Conservation (phyloP, 2,113 vertebrate genomes). For the Rhea americana region DNA sequence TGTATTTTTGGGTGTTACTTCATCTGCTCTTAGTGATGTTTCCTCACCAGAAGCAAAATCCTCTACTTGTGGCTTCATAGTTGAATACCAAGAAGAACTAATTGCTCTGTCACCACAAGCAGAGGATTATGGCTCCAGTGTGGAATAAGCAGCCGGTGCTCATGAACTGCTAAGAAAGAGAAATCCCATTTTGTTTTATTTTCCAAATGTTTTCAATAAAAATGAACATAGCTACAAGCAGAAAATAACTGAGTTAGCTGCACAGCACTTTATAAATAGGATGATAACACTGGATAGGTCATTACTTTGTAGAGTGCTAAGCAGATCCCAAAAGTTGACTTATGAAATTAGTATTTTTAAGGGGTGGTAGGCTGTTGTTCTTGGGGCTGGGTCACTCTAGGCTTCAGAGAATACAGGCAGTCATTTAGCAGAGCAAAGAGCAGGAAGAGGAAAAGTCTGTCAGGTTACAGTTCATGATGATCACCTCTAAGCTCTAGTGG, state of each 20-base stretch:
- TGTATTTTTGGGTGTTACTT: neutral
- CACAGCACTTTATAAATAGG: neutral
- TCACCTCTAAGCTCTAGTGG: neutral
- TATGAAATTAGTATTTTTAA: neutral
- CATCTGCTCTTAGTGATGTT: slow-evolving; percentile 6
- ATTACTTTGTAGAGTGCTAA: neutral
- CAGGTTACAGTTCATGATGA: neutral
- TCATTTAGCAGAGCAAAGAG: too few relatives aligned
- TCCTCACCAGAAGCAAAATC: slow-evolving; percentile 19
- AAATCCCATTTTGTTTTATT: neutral
- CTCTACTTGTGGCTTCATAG: neutral
- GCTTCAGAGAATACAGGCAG: too few relatives aligned
- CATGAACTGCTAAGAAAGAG: neutral
- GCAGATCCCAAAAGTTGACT: neutral
- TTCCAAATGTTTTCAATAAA: neutral
- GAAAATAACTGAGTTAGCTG: neutral
- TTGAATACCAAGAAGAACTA: neutral
- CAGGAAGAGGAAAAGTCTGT: too few relatives aligned
- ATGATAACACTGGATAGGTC: neutral
- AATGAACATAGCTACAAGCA: neutral
- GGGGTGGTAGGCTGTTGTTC: neutral
- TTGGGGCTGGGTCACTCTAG: neutral
- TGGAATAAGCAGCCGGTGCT: slow-evolving; percentile 18
- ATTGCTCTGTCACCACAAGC: neutral
- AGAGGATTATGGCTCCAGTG: neutral